Conservation (phyloP, 2,797 vertebrate species). For the Cottoperca gobio region DNA sequence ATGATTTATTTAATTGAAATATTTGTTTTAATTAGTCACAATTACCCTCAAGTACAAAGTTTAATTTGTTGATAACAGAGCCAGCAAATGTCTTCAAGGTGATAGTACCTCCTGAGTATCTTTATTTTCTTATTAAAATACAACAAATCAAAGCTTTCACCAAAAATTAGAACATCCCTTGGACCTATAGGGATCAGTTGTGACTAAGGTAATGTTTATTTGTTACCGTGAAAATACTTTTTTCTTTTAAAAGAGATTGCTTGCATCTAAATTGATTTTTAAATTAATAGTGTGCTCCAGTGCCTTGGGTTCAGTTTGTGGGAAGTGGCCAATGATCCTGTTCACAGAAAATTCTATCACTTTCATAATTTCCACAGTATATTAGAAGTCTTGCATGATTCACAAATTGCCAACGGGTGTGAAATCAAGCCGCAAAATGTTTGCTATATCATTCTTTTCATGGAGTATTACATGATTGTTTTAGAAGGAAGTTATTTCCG, state of each 20-base stretch:
- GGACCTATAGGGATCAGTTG: background rate
- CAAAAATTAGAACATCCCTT: slow-evolving; percentile 12
- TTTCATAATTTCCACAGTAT: slow-evolving; percentile 15
- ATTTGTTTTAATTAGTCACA: slow-evolving; percentile 37
- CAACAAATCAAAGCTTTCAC: slow-evolving; percentile 13
- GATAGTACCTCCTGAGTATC: slow-evolving; percentile 15
- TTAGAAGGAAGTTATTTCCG: background rate
- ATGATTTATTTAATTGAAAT: slow-evolving; percentile 25
- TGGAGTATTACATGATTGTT: slow-evolving; percentile 17
- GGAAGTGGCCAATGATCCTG: background rate
- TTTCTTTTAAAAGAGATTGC: slow-evolving; percentile 17
- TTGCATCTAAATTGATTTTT: slow-evolving; percentile 13
- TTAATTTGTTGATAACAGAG: slow-evolving; percentile 23
- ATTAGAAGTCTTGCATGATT: slow-evolving; percentile 1
- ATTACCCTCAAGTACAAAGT: slow-evolving; percentile 46
- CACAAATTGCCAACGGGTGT: slow-evolving; percentile 1
- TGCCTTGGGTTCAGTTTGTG: slow-evolving; percentile 6
- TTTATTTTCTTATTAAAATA: slow-evolving; percentile 25
- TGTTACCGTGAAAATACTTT: slow-evolving; percentile 10
- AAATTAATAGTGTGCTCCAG: slow-evolving; percentile 1
- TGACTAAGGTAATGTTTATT: background rate
- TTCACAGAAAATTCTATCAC: slow-evolving; percentile 11
- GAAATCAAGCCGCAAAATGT: slow-evolving; percentile 13
- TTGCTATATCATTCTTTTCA: background rate
- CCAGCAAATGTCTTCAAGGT: slow-evolving; percentile 24